Conservation (phyloP, 2,113 vertebrate species). For the Paradisaea rubra region DNA sequence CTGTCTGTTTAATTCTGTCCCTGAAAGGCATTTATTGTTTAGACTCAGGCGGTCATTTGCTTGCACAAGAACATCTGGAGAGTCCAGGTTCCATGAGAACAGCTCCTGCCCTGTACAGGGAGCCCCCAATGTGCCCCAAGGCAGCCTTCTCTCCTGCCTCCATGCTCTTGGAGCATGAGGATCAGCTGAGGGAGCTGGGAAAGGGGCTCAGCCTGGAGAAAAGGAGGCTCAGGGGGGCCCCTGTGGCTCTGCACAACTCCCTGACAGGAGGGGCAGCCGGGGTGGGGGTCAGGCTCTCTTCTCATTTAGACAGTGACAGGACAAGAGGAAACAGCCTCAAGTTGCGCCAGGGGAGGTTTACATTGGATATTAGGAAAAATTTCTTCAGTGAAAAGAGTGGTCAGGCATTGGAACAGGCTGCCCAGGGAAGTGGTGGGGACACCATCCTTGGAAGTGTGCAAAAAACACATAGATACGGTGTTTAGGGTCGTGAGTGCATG, state of each 20-base stretch:
- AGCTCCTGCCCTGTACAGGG: background rate
- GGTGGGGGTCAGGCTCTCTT: rapidly evolving
- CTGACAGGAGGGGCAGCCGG: background rate
- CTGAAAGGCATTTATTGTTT: background rate
- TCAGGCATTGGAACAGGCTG: background rate
- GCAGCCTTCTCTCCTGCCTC: background rate
- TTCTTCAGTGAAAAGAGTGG: background rate
- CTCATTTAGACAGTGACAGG: background rate
- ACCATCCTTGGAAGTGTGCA: background rate
- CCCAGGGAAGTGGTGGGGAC: background rate
- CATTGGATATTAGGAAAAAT: background rate
- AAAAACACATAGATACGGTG: background rate
- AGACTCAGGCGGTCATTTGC: background rate
- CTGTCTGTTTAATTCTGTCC: background rate
- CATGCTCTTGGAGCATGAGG: background rate
- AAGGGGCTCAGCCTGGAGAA: background rate
- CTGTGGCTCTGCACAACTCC: background rate
- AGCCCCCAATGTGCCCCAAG: background rate
- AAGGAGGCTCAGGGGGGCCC: background rate
- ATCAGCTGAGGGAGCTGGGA: background rate
- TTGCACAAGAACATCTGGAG: background rate
- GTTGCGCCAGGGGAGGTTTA: background rate
- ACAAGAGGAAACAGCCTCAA: background rate
- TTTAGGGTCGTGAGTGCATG: rapidly evolving
- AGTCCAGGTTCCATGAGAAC: background rate